Conservation (phyloP, 2,888 invertebrate genomes). For the Drosophila peninsularis region DNA sequence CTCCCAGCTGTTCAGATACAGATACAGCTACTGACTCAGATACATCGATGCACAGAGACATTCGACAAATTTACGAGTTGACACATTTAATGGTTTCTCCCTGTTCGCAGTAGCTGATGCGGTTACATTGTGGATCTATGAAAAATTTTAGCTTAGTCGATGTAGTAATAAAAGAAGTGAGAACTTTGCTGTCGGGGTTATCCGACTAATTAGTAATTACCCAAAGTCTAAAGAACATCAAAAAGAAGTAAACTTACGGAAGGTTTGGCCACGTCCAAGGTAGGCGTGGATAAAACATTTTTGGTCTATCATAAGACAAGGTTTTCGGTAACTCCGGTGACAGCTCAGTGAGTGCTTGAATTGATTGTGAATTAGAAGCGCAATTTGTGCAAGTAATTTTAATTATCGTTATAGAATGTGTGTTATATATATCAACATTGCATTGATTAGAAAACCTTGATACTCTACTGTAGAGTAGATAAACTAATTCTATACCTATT, state of each 20-base stretch:
- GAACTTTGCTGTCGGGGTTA: too few relatives aligned
- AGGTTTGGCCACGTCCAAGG: too few relatives aligned
- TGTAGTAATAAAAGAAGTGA: not conserved
- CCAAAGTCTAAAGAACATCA: too few relatives aligned
- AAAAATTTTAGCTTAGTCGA: not conserved
- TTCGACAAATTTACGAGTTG: slow-evolving; percentile 58
- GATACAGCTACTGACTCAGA: not conserved
- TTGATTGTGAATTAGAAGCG: not conserved
- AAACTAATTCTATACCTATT: too few relatives aligned
- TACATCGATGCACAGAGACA: slow-evolving; percentile 11
- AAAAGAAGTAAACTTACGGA: too few relatives aligned
- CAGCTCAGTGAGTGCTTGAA: not conserved
- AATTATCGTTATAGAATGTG: not conserved
- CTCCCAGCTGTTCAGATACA: slow-evolving; percentile 25
- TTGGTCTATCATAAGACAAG: too few relatives aligned
- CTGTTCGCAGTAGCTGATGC: not conserved
- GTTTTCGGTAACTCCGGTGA: too few relatives aligned
- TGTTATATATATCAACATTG: not conserved
- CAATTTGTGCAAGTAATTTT: not conserved
- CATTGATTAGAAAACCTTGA: not conserved
- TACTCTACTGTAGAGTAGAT: too few relatives aligned
- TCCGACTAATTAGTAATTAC: too few relatives aligned
- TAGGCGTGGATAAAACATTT: too few relatives aligned
- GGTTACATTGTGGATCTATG: slow-evolving; percentile 14
- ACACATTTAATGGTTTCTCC: slow-evolving; percentile 45